Percentiles rank a stretch among this genome's conserved stretches.
These are phyloP conservation scores for Cheilosia variabilis DNA, from an alignment of 2,888 invertebrate species.

Conservation along the genomic window DNA sequence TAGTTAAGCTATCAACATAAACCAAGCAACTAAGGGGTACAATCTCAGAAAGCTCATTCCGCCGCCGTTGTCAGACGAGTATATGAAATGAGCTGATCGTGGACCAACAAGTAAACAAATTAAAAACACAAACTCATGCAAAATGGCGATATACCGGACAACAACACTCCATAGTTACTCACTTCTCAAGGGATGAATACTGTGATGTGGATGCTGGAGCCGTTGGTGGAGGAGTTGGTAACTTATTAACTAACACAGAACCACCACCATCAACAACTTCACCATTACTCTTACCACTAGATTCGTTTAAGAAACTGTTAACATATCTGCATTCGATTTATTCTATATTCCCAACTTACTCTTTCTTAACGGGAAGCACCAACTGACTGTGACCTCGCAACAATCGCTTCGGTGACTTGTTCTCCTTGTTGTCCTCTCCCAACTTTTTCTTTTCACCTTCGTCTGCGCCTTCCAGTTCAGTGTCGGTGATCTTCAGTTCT, in stretches of 20 bases:
- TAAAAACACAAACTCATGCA: slow-evolving; percentile 75
- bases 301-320: slow-evolving; percentile 27
- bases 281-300: slow-evolving; percentile 57
- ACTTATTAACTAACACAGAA: slow-evolving; percentile 80
- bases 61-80: too few species aligned
- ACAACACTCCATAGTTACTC: slow-evolving; percentile 78
- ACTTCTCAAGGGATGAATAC: slow-evolving; percentile 80
- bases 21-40: not conserved
- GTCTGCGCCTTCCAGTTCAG: slow-evolving; percentile 70
- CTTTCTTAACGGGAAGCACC: slow-evolving; percentile 80
- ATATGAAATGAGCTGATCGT: slow-evolving; percentile 28
- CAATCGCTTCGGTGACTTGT: slow-evolving; percentile 80
- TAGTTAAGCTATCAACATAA: not conserved
- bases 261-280: slow-evolving; percentile 62
- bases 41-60: too few species aligned
- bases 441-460: slow-evolving; percentile 35
- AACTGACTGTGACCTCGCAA: slow-evolving; percentile 81
- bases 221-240: slow-evolving; percentile 78
- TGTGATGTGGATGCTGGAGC: slow-evolving; percentile 70
- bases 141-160: slow-evolving; percentile 30
- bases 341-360: slow-evolving; percentile 80
- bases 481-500: slow-evolving; percentile 64
- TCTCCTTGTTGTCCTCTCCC: slow-evolving; percentile 80
- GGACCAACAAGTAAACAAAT: not conserved
- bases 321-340: not conserved